Evolutionary conservation across 2,797 vertebrate genomes (phyloP).

Genomic region (Anomalospiza imberbis): DNA sequence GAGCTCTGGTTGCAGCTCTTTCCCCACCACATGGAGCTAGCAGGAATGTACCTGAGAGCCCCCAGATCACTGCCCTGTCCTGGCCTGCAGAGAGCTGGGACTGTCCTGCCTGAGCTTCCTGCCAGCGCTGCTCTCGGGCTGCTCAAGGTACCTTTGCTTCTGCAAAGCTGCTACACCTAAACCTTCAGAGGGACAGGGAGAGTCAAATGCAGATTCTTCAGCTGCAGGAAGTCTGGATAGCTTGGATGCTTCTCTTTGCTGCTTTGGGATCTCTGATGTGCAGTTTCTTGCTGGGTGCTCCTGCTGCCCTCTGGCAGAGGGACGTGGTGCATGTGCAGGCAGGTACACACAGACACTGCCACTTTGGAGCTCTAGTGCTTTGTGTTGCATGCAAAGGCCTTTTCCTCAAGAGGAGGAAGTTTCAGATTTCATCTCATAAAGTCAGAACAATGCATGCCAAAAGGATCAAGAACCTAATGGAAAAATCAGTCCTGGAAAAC

Average conservation of each 20-base stretch:
- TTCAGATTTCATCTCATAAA: not conserved
- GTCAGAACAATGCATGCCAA: not conserved
- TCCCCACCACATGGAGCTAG: not conserved
- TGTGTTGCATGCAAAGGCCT: not conserved
- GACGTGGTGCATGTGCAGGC: fast-evolving
- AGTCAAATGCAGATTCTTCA: not conserved
- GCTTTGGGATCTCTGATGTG: not conserved
- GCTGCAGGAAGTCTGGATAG: not conserved
- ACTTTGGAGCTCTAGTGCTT: not conserved
- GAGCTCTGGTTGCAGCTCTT: not conserved
- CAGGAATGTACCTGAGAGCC: not conserved
- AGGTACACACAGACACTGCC: too few relatives aligned
- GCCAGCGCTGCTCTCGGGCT: not conserved
- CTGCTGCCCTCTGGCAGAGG: not conserved
- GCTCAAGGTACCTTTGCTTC: not conserved
- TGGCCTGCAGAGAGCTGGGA: not conserved
- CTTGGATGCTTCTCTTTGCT: not conserved
- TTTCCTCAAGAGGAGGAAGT: not conserved
- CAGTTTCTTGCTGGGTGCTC: not conserved
- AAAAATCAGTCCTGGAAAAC: not conserved
- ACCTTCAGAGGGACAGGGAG: not conserved
- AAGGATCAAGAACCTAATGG: not conserved
- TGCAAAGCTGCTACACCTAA: not conserved
- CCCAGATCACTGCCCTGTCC: not conserved
- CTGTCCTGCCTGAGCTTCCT: not conserved